Conservation (phyloP, 2,888 invertebrate genomes). For the Sceliomorpha sp. region DNA sequence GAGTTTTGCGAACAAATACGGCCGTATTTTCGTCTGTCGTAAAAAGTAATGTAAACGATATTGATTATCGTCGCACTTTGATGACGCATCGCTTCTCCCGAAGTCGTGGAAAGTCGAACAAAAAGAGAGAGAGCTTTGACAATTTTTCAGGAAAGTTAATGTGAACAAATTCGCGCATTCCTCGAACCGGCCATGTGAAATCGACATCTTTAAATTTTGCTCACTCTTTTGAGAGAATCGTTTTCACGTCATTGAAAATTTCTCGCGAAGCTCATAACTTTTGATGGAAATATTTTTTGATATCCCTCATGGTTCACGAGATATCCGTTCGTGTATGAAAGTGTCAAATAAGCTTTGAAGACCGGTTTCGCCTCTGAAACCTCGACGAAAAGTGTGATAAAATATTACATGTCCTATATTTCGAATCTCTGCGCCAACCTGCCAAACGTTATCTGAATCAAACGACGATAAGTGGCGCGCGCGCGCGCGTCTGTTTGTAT, state of each 20-base stretch:
- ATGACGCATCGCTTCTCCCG: no score
- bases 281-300: slow-evolving; percentile 52
- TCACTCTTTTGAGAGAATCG: slow-evolving; percentile 40
- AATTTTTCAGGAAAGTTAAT: no score
- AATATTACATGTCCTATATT: slow-evolving; percentile 34
- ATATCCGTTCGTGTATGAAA: slow-evolving; percentile 52
- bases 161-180: no score
- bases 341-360: slow-evolving; percentile 54
- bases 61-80: no score
- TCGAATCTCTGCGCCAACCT: slow-evolving; percentile 6
- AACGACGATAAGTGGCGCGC: no score
- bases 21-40: no score
- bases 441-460: neutral
- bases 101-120: no score
- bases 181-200: slow-evolving; percentile 28
- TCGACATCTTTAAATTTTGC: slow-evolving; percentile 26
- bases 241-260: slow-evolving; percentile 36
- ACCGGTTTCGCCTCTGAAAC: slow-evolving; percentile 32
- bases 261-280: slow-evolving; percentile 50
- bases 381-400: slow-evolving; percentile 38
- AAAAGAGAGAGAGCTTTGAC: no score
- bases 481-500: no score
- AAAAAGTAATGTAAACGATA: no score
- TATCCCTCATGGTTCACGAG: slow-evolving; percentile 53
- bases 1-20: no score